A percentile compares a stretch with the other conserved stretches of the same genome.
phyloP scores from a whole-genome alignment of 2,113 vertebrate genomes.

The Atlantisia rogersi region DNA sequence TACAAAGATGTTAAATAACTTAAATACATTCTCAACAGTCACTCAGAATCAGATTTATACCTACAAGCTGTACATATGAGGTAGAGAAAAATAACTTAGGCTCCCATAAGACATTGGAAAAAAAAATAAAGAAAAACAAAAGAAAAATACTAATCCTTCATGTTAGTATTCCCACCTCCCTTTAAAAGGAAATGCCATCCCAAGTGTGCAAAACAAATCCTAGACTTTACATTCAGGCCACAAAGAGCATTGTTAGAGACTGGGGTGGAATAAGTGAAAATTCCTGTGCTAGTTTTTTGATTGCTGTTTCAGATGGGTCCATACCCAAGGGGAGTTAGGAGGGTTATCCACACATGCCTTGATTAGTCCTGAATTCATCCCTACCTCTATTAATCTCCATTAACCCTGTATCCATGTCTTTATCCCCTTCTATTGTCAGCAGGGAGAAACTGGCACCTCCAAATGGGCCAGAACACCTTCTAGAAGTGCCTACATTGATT shows the following conservation, averaged over 20 bases:
- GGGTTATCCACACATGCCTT: background rate
- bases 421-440: background rate
- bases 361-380: background rate
- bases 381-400: background rate
- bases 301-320: background rate
- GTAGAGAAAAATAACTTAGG: constrained; percentile 98
- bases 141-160: constrained; percentile 80
- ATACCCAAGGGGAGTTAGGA: background rate
- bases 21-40: constrained; percentile 99
- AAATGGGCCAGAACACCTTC: background rate
- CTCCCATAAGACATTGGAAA: constrained; percentile 90
- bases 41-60: constrained; percentile 96
- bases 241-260: background rate
- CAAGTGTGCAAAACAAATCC: constrained; percentile 64
- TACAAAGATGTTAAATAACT: constrained; percentile 99
- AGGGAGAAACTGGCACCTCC: background rate
- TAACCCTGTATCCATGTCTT: background rate
- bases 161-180: constrained; percentile 77
- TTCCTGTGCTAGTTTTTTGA: background rate
- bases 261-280: background rate
- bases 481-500: background rate
- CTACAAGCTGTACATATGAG: constrained; percentile 99
- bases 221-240: constrained; percentile 36
- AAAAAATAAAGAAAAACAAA: constrained; percentile 67
- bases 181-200: constrained; percentile 47